A percentile compares a stretch with the other conserved stretches of the same genome.
Conservation (phyloP, 2,888 invertebrate genomes). For the Heliconius ismenius region DNA sequence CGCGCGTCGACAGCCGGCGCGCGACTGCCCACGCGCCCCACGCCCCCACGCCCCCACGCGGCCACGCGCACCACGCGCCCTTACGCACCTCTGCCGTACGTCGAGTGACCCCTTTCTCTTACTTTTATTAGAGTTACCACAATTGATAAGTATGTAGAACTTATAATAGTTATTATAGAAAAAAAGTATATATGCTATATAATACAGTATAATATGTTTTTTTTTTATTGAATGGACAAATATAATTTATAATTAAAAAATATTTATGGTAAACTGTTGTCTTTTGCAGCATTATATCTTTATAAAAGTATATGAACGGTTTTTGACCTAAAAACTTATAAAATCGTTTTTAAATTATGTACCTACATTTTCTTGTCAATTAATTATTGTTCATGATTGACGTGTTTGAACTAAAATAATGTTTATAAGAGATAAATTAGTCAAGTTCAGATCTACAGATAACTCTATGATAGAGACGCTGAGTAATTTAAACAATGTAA, state of each 20-base stretch:
- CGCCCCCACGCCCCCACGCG: conserved; percentile 56
- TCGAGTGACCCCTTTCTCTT: conserved; percentile 44
- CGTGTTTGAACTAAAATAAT: background rate
- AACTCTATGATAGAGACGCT: background rate
- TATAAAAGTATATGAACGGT: background rate
- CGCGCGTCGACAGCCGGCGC: conserved; percentile 73
- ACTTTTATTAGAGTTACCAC: conserved; percentile 51
- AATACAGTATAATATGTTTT: no score
- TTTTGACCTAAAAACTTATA: background rate
- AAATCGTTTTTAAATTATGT: background rate
- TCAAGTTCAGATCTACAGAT: background rate
- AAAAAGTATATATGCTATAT: no score
- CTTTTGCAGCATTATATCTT: background rate
- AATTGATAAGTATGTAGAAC: background rate
- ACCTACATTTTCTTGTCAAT: background rate
- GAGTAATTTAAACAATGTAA: conserved; percentile 18
- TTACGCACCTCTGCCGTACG: conserved; percentile 61
- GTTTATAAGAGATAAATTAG: background rate
- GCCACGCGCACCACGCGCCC: conserved; percentile 53
- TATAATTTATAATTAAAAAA: background rate
- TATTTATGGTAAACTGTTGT: background rate
- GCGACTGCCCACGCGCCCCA: conserved; percentile 67
- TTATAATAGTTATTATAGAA: background rate
- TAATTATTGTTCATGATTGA: background rate
- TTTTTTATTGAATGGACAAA: background rate